Conservation (phyloP, 2,113 vertebrate genomes). For the Lipophrys pholis region DNA sequence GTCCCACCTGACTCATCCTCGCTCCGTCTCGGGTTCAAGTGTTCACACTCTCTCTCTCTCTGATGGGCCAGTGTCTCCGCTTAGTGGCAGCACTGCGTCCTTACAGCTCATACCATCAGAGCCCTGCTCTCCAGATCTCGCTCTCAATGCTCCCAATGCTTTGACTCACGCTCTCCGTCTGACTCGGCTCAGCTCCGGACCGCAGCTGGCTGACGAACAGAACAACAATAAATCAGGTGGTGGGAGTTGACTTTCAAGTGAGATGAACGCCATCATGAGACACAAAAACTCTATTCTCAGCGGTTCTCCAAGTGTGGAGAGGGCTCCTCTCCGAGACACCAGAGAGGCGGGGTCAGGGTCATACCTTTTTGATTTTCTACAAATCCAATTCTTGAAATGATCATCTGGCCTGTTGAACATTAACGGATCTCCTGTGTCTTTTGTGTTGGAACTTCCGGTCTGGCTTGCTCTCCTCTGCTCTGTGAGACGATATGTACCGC, state of each 20-base stretch:
- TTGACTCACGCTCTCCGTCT: background rate
- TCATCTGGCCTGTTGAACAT: too few relatives aligned
- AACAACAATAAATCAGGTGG: slow-evolving; percentile 11
- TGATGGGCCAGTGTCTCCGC: slow-evolving; percentile 53
- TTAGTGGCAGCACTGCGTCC: slow-evolving; percentile 43
- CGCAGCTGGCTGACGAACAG: background rate
- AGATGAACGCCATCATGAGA: background rate
- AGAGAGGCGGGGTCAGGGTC: too few relatives aligned
- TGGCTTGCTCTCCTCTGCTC: too few relatives aligned
- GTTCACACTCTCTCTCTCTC: background rate
- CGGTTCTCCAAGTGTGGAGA: background rate
- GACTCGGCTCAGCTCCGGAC: background rate
- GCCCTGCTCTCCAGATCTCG: slow-evolving; percentile 77
- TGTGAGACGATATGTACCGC: too few relatives aligned
- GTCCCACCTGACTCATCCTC: too few relatives aligned
- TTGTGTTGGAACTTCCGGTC: too few relatives aligned
- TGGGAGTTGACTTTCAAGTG: background rate
- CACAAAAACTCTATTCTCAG: background rate
- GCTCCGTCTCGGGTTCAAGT: too few relatives aligned
- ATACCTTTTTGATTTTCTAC: too few relatives aligned
- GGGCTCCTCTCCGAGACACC: too few relatives aligned
- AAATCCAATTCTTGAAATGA: background rate
- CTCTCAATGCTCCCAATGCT: background rate
- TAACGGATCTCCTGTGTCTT: too few relatives aligned
- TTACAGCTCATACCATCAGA: slow-evolving; percentile 71